Evolutionary conservation across 2,797 vertebrate species (phyloP), one percentile per base, ranked within the genome.

Genomic region (Gadopsis bispinosus): DNA sequence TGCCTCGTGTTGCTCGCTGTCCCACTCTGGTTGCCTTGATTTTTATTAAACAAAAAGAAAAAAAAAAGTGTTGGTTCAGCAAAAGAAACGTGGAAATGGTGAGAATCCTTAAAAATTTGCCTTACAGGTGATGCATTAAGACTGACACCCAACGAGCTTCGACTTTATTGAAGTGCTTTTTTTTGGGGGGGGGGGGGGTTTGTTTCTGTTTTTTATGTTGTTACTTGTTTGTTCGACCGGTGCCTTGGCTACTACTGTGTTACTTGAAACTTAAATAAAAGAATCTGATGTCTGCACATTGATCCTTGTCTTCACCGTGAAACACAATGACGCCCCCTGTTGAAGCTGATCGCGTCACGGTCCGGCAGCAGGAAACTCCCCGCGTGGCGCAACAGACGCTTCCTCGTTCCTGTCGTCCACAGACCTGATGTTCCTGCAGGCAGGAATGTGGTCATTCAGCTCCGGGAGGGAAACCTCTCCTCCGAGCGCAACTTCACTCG

Each of bases 221-320:
- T 66, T 60, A 84, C 41, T n/a, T 20, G 61, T 86, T 59, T 47
- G 48, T 77, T 73, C 0, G 26, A 73, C 69, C 60, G 41, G 90
- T 93, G 91, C 92, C 92, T 94, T 93, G 73, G 89, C 86, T 89
- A 87, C 83, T 90, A 48, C 70, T 88, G 80, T 88, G 76, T 84
- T 91, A 94, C 90, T 93, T 95, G 88, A 94, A 92, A 64, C 0
- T 39, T 54, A 45, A 93, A 92, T 90, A 91, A 90, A 92, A 79
- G 51, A 22, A 41, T 22, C 31, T 58, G 6, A 51, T 55, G 45
- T 51, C 31, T 5, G 33, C 74, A 48, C 47, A 16, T 7, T 19
- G 1, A 0, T 37, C 31, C 0, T 4, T 3, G 8, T 2, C 26
- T 26, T 26, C 26, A 26, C 26, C 26, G 26, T 26, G 26, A 26